Evolutionary conservation across 2,888 invertebrate genomes (phyloP).

Genomic region (Antitype chi): DNA sequence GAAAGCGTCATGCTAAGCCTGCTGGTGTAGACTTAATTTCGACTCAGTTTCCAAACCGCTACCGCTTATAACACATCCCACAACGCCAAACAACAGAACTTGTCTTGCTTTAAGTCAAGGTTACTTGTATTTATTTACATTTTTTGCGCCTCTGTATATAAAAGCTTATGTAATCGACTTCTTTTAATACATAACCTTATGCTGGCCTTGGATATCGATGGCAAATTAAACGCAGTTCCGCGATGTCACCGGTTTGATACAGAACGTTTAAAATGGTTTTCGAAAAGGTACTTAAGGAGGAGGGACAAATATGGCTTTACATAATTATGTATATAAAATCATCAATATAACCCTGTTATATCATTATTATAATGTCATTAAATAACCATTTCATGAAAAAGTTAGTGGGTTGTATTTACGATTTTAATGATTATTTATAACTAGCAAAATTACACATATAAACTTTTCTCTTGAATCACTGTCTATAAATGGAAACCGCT

Average conservation of each 20-base stretch:
- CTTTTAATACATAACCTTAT: constrained; percentile 19
- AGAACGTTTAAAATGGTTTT: background rate
- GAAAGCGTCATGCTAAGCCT: too few relatives aligned
- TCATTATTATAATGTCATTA: too few relatives aligned
- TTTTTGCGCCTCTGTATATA: constrained; percentile 46
- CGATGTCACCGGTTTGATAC: constrained; percentile 19
- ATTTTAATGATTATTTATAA: too few relatives aligned
- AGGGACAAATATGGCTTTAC: too few relatives aligned
- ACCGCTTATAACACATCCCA: background rate
- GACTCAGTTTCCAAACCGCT: constrained; percentile 14
- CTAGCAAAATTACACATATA: too few relatives aligned
- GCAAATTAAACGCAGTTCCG: constrained; percentile 29
- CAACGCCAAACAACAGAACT: background rate
- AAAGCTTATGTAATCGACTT: constrained; percentile 25
- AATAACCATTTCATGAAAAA: too few relatives aligned
- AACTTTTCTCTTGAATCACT: too few relatives aligned
- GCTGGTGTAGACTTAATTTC: background rate
- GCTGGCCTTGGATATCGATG: constrained; percentile 29
- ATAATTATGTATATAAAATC: too few relatives aligned
- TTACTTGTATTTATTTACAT: constrained; percentile 53
- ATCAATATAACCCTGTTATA: too few relatives aligned
- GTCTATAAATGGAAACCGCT: too few relatives aligned
- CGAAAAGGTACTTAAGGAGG: too few relatives aligned
- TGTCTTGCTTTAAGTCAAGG: constrained; percentile 43
- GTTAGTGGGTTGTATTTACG: too few relatives aligned